Conservation (phyloP, 2,888 invertebrate species). For the Rhimphoctona megacephalus region DNA sequence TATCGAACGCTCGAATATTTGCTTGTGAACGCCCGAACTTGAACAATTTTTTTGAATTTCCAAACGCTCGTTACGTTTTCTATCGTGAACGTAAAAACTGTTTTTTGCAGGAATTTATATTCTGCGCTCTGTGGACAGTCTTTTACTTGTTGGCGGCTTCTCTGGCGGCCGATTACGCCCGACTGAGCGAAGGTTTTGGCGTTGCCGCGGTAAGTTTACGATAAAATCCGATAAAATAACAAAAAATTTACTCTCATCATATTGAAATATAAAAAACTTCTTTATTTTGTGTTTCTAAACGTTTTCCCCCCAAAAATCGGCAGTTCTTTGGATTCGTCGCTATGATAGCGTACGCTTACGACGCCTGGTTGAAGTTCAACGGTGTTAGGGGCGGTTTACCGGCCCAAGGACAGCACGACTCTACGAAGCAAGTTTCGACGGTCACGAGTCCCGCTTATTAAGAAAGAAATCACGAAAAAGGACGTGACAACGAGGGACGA, state of each 20-base stretch:
- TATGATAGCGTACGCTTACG: constrained; percentile 92
- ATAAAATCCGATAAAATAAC: too few relatives aligned
- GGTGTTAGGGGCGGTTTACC: constrained; percentile 89
- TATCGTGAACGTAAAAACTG: constrained; percentile 17
- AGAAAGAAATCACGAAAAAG: constrained; percentile 61
- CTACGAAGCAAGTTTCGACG: constrained; percentile 88
- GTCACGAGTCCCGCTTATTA: constrained; percentile 86
- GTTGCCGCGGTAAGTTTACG: constrained; percentile 89
- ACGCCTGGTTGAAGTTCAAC: constrained; percentile 92
- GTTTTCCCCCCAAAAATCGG: constrained; percentile 76
- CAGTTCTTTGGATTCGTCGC: constrained; percentile 95
- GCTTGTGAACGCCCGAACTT: constrained; percentile 56
- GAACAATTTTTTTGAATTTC: constrained; percentile 9
- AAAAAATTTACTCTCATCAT: too few relatives aligned
- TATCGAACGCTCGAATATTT: constrained; percentile 17
- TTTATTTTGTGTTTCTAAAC: neutral
- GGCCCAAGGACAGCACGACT: constrained; percentile 90
- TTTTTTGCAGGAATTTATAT: constrained; percentile 88
- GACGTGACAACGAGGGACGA: constrained; percentile 12
- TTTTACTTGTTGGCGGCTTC: constrained; percentile 92
- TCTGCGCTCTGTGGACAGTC: constrained; percentile 90
- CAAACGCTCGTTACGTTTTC: neutral
- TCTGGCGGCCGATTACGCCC: constrained; percentile 86
- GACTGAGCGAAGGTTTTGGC: constrained; percentile 84
- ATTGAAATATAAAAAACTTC: neutral